These are phyloP conservation scores for Andrena hattorfiana DNA, from an alignment of 2,888 invertebrate genomes.

Conservation along the genomic window DNA sequence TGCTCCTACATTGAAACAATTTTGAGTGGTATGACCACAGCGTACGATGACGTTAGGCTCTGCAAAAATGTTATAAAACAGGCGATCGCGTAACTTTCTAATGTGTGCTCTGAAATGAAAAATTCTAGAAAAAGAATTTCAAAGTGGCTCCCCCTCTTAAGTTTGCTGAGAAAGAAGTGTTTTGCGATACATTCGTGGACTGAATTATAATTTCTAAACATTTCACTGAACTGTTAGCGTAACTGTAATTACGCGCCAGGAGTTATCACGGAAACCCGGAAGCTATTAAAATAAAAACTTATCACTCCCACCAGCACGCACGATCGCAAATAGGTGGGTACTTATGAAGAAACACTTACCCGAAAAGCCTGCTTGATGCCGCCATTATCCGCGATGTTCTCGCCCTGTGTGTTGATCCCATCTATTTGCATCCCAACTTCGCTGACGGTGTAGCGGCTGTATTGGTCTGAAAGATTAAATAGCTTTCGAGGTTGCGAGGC, in stretches of 20 bases:
- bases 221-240: neutral
- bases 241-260: neutral
- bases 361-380: conserved; percentile 96
- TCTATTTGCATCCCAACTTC: conserved; percentile 92
- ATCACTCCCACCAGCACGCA: too few relatives aligned
- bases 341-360: conserved; percentile 72
- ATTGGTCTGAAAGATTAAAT: conserved; percentile 88
- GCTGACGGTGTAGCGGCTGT: conserved; percentile 92
- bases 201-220: too few relatives aligned
- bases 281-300: neutral
- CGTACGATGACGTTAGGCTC: too few relatives aligned
- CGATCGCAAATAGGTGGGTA: too few relatives aligned
- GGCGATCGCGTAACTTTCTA: too few relatives aligned
- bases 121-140: too few relatives aligned
- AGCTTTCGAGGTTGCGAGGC: neutral
- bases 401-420: conserved; percentile 93
- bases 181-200: neutral
- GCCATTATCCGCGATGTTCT: conserved; percentile 98
- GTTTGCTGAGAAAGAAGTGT: neutral
- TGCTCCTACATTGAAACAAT: too few relatives aligned
- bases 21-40: too few relatives aligned
- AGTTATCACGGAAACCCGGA: neutral
- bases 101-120: too few relatives aligned
- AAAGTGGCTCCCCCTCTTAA: neutral
- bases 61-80: too few relatives aligned